These are phyloP conservation scores for Arion vulgaris DNA, from an alignment of 1,140 invertebrate genomes.

Conservation along the genomic window DNA sequence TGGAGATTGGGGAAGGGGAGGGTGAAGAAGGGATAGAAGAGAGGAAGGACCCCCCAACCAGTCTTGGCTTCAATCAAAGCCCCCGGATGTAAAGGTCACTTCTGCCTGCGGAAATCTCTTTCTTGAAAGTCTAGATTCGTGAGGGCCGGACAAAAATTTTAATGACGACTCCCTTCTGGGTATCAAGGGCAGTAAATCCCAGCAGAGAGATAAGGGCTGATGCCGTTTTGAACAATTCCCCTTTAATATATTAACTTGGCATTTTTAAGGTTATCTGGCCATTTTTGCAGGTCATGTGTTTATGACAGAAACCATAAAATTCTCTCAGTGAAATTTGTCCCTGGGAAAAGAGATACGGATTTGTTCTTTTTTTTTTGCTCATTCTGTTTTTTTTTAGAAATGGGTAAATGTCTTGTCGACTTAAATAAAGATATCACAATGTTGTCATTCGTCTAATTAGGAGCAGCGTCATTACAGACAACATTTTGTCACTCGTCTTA, in stretches of 20 bases:
- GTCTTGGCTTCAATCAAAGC: not conserved
- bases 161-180: not conserved
- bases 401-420: no score
- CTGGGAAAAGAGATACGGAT: not conserved
- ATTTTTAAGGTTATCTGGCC: slow-evolving; percentile 1
- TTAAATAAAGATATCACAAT: no score
- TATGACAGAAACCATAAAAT: not conserved
- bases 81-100: slow-evolving; percentile 9
- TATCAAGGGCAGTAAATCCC: slow-evolving; percentile 16
- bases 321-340: not conserved
- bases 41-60: no score
- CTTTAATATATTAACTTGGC: slow-evolving; percentile 26
- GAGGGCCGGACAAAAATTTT: slow-evolving; percentile 8
- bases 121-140: not conserved
- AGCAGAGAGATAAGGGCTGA: not conserved
- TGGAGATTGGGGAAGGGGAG: no score
- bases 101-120: not conserved
- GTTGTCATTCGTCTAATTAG: no score
- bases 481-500: no score
- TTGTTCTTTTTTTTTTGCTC: not conserved
- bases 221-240: slow-evolving; percentile 18
- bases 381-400: not conserved
- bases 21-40: no score
- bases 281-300: not conserved
- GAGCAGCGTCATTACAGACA: no score